Evolutionary conservation across 2,888 invertebrate genomes (phyloP).

Genomic region (Drosophila paranaensis): DNA sequence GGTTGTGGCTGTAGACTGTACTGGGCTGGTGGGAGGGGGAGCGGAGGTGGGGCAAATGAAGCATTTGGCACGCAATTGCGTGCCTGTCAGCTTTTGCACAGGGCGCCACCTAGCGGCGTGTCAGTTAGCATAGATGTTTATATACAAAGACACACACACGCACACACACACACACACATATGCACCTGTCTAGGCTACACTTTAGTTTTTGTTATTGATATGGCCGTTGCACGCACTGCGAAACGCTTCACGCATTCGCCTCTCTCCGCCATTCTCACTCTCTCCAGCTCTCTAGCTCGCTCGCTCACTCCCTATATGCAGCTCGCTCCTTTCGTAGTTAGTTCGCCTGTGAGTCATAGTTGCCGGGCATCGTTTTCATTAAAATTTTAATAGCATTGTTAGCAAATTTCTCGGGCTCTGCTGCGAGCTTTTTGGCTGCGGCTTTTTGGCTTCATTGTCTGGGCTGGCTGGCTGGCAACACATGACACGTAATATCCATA

Average conservation of each 20-base stretch:
- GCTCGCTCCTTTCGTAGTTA: not conserved
- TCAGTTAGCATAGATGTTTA: constrained; percentile 45
- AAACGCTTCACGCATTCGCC: constrained; percentile 53
- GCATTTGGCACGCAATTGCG: constrained; percentile 49
- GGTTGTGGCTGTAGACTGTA: not conserved
- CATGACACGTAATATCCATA: constrained; percentile 49
- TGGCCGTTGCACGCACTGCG: constrained; percentile 74
- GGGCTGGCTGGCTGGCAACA: constrained; percentile 4
- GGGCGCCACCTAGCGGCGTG: constrained; percentile 56
- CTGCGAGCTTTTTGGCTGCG: constrained; percentile 13
- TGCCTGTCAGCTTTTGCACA: constrained; percentile 38
- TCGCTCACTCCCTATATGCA: not conserved
- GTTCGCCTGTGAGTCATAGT: constrained; percentile 61
- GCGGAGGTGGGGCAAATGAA: not conserved
- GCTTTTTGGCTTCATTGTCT: constrained; percentile 19
- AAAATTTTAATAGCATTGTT: constrained; percentile 74
- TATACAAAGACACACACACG: constrained; percentile 14
- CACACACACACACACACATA: not conserved
- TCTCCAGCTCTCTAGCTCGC: not conserved
- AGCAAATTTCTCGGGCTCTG: constrained; percentile 15
- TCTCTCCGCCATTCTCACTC: not conserved
- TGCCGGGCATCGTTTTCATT: constrained; percentile 73
- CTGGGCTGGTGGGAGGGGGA: not conserved
- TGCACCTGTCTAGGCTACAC: constrained; percentile 31
- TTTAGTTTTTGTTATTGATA: constrained; percentile 70